Base-by-base conservation (phyloP, 2,113 vertebrate genomes). In the Hemicordylus capensis region DNA sequence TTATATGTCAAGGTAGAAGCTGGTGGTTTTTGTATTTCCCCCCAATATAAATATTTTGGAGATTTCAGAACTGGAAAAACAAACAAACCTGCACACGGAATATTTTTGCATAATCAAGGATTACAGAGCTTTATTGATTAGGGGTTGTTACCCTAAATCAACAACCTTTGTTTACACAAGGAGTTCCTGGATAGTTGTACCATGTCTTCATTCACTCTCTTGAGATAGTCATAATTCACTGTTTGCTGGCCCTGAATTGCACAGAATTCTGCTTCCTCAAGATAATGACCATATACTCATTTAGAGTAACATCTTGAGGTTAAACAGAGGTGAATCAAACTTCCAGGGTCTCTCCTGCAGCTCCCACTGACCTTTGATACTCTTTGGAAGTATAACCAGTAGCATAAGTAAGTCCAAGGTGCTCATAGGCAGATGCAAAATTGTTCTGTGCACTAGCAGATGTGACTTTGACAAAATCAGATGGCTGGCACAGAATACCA, bases 1-100 rank as follows among this genome's bases (percentile, higher is more conserved):
- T 84, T 92, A 64, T 58, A 90, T 78, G 91, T 89, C 84, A 48
- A 91, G 91, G 80, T 77, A 79, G 5, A 87, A 80, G 83, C 46
- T 4, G 39, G 79, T 28, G 54, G 90, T 87, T 89, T 46, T 70
- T 70, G 14, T 31, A n/a, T 42, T 39, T 54, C 64, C 90, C 6
- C 87, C 85, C 3, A 81, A 26, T 24, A 80, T 42, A 86, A 54
- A 90, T 83, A 78, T 86, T 83, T 73, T 89, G 15, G 37, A 76
- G 75, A 3, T 59, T 48, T 26, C 39, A 26, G 34, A 67, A 54
- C 34, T 69, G 26, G 37, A 11, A 69, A 14, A n/a, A 42, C 22
- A 39, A 76, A 59, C 37, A n/a, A n/a, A n/a, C n/a, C n/a, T 59
- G 31, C 37, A 48, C 42, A 31, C 11, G 48, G 26, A 84, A 66